Evolutionary conservation across 2,113 vertebrate genomes (phyloP), one percentile per base, ranked within the genome.

Genomic region (Podilymbus podiceps): DNA sequence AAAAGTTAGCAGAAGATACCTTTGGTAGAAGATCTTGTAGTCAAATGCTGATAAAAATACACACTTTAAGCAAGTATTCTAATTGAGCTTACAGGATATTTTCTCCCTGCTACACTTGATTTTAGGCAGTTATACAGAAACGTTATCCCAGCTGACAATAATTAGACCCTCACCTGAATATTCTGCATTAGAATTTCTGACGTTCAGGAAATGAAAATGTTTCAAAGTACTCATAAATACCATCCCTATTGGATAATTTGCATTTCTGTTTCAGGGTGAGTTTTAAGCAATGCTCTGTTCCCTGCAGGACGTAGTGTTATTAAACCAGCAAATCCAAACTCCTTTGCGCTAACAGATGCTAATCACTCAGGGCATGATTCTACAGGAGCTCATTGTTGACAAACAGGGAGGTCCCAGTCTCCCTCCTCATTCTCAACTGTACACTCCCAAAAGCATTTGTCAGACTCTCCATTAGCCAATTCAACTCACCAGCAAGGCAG

Each of bases 381-480:
- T 91, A 75, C 75, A 94, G 0, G 22, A 96, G 87, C 42, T 92
- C 71, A 84, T 69, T 93, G 81, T 88, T 95, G 94, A 96, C 95
- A 93, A 96, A 96, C 66, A 93, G 89, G 93, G 91, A 96, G 91
- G 81, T 85, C 91, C 74, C 60, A 71, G 30, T 22, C 77, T 93
- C 82, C 31, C 90, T 94, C n/a, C 63, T 87, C 77, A 89, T 84
- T 92, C 77, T 92, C 53, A 91, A 18, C 56, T 33, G 66, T 56
- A 95, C 58, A 64, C 91, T 97, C 94, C 77, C 87, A 72, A 58
- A 95, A 90, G 82, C 82, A 85, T 81, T 93, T 89, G 89, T 91
- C 94, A 94, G 93, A 78, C 64, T 81, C 84, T 64, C 86, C 67
- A 85, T 88, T 88, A 88, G 50, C 82, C 85, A 84, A 35, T 42